These are phyloP conservation scores for Ommatoiulus sabulosus DNA, from an alignment of 2,888 invertebrate species.

Conservation along the genomic window DNA sequence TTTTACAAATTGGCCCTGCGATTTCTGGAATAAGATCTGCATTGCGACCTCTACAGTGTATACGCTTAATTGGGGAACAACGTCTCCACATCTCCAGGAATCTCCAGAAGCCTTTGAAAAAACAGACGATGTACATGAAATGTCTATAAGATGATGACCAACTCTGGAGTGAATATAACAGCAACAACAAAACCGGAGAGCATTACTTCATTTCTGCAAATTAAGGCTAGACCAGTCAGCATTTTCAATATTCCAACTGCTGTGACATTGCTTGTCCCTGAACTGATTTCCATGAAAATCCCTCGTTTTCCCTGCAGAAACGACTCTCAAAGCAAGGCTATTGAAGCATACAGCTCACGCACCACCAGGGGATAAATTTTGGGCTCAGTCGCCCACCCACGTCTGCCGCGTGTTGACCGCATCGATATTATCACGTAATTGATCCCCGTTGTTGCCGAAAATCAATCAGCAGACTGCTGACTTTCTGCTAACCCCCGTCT, in stretches of 20 bases:
- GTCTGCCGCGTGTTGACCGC: not conserved
- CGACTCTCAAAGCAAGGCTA: not conserved
- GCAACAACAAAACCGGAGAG: too few species aligned
- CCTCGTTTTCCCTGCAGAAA: not conserved
- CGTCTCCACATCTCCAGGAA: too few species aligned
- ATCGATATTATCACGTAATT: not conserved
- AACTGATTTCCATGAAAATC: constrained; percentile 5
- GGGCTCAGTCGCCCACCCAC: not conserved
- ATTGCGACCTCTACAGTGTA: too few species aligned
- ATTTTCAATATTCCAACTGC: not conserved
- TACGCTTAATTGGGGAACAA: too few species aligned
- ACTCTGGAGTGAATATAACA: too few species aligned
- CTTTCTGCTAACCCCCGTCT: not conserved
- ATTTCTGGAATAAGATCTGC: too few species aligned
- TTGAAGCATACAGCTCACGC: not conserved
- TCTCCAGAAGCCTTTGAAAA: too few species aligned
- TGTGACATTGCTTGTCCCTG: not conserved
- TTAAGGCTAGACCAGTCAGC: not conserved
- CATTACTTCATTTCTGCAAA: too few species aligned
- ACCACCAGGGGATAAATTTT: not conserved
- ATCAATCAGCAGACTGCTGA: constrained; percentile 11
- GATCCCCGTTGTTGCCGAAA: not conserved
- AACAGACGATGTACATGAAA: too few species aligned
- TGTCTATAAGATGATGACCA: too few species aligned
- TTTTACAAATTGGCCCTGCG: too few species aligned